Base-by-base conservation (phyloP, 2,888 invertebrate species). In the Octonoba sinensis region DNA sequence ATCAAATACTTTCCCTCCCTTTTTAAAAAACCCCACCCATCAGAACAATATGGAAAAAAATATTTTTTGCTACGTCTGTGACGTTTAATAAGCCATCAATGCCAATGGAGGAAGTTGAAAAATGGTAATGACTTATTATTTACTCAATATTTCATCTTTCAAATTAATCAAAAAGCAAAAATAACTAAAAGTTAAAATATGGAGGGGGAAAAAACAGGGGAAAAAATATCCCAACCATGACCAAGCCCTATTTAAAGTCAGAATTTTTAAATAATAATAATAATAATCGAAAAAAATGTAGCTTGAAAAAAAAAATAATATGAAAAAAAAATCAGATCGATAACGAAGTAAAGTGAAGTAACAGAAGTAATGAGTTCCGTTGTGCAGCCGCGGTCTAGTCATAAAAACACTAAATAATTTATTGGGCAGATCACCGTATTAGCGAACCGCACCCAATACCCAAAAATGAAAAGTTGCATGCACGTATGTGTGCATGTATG, bases 51-150 rank as follows among this genome's bases (percentile, higher is more conserved):
- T 24, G 54, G 54, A 54, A 24, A 64, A 65, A 75, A 75, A 66
- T 20, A 16, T 15, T 36, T 27, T 60, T 60, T 60, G 24, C 20
- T 36, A 49, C 78, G 71, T 44, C 46, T 66, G 54, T 71, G 60
- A 76, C 82, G 70, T 82, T 82, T 74, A 82, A 82, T 82, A 82
- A 82, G 82, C 75, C 82, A 82, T 82, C 82, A 82, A 82, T 82
- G 82, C 82, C 82, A 82, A 71, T 82, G 73, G 82, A 57, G 57
- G 64, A 49, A 60, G 65, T 76, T 72, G 74, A 82, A 82, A 82
- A 82, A 82, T 76, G 82, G 76, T 72, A 82, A 82, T 82, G 75
- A 72, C 82, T 82, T 76, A 82, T 82, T 82, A 82, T 82, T 82
- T 82, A 82, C 82, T 76, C 76, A 76, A 82, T 82, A 76, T 82